Evolutionary conservation across 2,797 vertebrate species (phyloP).

Genomic region (Cyprinodon diabolis): DNA sequence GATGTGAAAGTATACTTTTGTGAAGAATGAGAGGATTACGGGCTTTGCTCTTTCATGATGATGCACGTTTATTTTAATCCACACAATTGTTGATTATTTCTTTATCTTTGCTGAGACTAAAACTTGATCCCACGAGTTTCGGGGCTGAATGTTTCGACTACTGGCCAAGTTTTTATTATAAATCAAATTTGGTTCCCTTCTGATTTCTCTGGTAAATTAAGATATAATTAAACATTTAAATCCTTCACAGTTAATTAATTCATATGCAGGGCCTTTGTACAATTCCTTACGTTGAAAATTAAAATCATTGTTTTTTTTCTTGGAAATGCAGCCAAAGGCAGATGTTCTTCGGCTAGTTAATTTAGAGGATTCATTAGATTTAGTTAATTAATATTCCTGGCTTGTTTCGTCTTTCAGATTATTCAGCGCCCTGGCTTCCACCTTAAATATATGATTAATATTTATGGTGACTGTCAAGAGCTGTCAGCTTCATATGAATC

Average conservation of each 20-base stretch:
- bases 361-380: slow-evolving; percentile 56
- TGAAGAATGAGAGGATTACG: slow-evolving; percentile 67
- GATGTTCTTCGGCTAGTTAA: slow-evolving; percentile 15
- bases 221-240: slow-evolving; percentile 45
- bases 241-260: slow-evolving; percentile 20
- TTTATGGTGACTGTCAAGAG: slow-evolving; percentile 69
- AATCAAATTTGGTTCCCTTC: slow-evolving; percentile 35
- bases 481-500: slow-evolving; percentile 66
- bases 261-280: slow-evolving; percentile 6
- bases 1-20: slow-evolving; percentile 56
- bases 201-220: slow-evolving; percentile 42
- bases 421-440: slow-evolving; percentile 53
- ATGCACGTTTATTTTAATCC: slow-evolving; percentile 59
- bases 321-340: not conserved
- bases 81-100: slow-evolving; percentile 65
- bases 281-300: slow-evolving; percentile 5
- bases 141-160: slow-evolving; percentile 8
- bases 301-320: not conserved
- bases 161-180: slow-evolving; percentile 33
- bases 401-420: slow-evolving; percentile 53
- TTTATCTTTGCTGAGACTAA: slow-evolving; percentile 24
- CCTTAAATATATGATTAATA: slow-evolving; percentile 69
- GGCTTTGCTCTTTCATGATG: slow-evolving; percentile 56
- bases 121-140: slow-evolving; percentile 52
- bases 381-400: slow-evolving; percentile 61